phyloP scores from a whole-genome alignment of 2,797 vertebrate species.

The Cetoscarus ocellatus region DNA sequence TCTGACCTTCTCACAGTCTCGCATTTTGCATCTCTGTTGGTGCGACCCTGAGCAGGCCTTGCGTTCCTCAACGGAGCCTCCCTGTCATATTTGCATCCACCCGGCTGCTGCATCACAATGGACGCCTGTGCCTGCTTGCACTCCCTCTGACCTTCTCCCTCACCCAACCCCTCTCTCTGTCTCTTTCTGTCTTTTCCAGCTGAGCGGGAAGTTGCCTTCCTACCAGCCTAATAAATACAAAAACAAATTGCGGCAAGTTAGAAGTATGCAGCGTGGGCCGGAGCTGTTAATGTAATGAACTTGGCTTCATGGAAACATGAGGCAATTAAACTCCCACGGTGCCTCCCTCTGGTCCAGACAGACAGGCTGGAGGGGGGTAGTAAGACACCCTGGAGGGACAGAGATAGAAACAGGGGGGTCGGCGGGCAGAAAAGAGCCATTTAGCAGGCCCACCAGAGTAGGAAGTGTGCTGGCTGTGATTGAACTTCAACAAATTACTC shows the following conservation, averaged over 20 bases:
- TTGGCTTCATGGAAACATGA: conserved; percentile 83
- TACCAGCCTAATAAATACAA: conserved; percentile 80
- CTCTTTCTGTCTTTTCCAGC: conserved; percentile 25
- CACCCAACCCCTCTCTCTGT: conserved; percentile 23
- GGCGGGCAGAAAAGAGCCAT: conserved; percentile 77
- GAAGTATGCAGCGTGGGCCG: conserved; percentile 84
- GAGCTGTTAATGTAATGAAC: conserved; percentile 84
- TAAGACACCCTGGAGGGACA: conserved; percentile 34
- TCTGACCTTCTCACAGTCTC: conserved; percentile 50
- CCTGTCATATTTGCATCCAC: conserved; percentile 64
- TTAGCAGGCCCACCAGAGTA: conserved; percentile 76
- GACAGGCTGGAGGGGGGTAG: conserved; percentile 46
- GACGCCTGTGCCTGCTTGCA: conserved; percentile 63
- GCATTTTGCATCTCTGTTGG: conserved; percentile 37
- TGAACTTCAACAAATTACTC: conserved; percentile 79
- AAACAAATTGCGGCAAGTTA: conserved; percentile 86
- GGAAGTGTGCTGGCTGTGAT: conserved; percentile 79
- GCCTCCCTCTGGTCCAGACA: conserved; percentile 75
- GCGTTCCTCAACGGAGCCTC: conserved; percentile 29
- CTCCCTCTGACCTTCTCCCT: conserved; percentile 78
- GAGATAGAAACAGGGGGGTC: conserved; percentile 23
- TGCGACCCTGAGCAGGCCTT: conserved; percentile 58
- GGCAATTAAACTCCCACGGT: conserved; percentile 87
- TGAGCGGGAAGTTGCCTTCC: conserved; percentile 56
- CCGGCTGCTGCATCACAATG: conserved; percentile 73